These are phyloP conservation scores for Tetragonula clypearis DNA, from an alignment of 1,140 invertebrate genomes.

Conservation along the genomic window DNA sequence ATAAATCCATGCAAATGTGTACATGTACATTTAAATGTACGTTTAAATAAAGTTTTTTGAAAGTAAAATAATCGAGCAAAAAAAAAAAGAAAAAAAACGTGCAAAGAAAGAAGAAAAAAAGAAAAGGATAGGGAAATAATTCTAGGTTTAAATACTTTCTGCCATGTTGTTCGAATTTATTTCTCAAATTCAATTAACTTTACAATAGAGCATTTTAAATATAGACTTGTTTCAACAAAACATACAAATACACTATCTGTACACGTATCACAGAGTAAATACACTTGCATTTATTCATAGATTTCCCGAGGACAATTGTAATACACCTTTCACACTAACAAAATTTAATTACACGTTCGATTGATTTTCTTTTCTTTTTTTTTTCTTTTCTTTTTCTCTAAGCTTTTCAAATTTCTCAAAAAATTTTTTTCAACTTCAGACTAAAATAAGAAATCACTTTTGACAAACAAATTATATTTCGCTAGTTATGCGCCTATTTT, in stretches of 20 bases:
- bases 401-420: too few species aligned
- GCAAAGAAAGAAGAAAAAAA: not conserved
- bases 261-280: conserved; percentile 50
- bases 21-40: not conserved
- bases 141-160: not conserved
- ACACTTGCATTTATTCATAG: conserved; percentile 36
- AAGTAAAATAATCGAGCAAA: not conserved
- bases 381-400: not conserved
- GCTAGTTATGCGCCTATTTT: too few species aligned
- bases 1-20: too few species aligned
- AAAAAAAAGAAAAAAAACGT: too few species aligned
- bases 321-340: not conserved
- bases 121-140: not conserved
- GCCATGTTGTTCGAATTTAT: conserved; percentile 41
- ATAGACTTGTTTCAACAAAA: conserved; percentile 35
- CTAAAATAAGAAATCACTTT: not conserved
- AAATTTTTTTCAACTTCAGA: not conserved
- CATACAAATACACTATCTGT: conserved; percentile 29
- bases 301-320: not conserved
- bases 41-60: not conserved
- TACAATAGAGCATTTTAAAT: conserved; percentile 38
- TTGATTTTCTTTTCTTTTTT: not conserved
- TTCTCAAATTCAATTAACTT: conserved; percentile 30
- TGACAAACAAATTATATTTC: not conserved
- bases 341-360: not conserved